Evolutionary conservation across 2,888 invertebrate species (phyloP).

Genomic region (Pantelozetes paolii): DNA sequence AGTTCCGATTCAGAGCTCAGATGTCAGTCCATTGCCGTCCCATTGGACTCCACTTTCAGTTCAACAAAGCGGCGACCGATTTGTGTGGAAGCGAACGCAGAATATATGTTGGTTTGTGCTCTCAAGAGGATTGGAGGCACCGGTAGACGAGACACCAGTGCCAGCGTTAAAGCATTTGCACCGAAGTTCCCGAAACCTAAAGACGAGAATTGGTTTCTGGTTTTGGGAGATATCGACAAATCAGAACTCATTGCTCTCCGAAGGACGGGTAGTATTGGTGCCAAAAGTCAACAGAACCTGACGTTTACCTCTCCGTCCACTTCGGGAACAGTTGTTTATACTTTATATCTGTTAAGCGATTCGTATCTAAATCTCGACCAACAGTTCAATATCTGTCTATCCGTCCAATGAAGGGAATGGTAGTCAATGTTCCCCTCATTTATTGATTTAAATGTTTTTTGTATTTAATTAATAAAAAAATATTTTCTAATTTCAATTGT

Average conservation of each 20-base stretch:
- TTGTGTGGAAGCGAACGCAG: conserved; percentile 64
- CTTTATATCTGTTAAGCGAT: conserved; percentile 82
- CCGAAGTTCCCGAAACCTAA: conserved; percentile 87
- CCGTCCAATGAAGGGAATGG: background rate
- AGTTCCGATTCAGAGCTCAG: background rate
- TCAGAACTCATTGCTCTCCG: conserved; percentile 77
- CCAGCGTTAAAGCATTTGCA: conserved; percentile 62
- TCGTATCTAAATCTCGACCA: conserved; percentile 90
- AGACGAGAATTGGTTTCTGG: conserved; percentile 91
- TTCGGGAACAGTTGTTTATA: conserved; percentile 66
- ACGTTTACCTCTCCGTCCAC: conserved; percentile 62
- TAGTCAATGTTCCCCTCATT: too few relatives aligned
- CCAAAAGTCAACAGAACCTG: conserved; percentile 53
- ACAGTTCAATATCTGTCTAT: conserved; percentile 63
- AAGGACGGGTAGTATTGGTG: conserved; percentile 57
- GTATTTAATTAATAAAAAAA: too few relatives aligned
- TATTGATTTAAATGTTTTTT: too few relatives aligned
- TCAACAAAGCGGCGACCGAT: conserved; percentile 57
- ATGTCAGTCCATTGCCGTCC: background rate
- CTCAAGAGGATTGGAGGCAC: conserved; percentile 48
- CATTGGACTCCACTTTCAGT: background rate
- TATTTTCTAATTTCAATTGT: too few relatives aligned
- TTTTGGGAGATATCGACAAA: conserved; percentile 68
- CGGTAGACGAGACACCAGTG: conserved; percentile 51
- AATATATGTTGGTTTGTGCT: conserved; percentile 64